These are phyloP conservation scores for Beaufortia kweichowensis DNA, from an alignment of 2,113 vertebrate species.

Conservation along the genomic window DNA sequence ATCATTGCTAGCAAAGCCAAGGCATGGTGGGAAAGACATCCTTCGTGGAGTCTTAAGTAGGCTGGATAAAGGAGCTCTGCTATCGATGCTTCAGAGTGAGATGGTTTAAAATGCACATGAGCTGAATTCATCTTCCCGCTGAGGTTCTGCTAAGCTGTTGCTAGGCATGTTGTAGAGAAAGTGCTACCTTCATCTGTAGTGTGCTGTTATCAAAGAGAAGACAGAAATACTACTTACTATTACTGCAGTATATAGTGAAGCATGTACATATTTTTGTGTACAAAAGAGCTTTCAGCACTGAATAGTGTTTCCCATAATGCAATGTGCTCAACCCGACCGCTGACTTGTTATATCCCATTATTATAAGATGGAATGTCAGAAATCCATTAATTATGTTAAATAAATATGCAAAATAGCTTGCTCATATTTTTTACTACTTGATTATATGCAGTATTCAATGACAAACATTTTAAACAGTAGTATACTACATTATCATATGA, in stretches of 20 bases:
- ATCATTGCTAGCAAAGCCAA: slow-evolving; percentile 20
- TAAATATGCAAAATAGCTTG: too few species aligned
- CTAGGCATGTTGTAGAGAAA: slow-evolving; percentile 6
- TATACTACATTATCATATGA: too few species aligned
- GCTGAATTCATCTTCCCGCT: slow-evolving; percentile 13
- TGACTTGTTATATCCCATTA: too few species aligned
- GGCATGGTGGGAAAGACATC: neutral
- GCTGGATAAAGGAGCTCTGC: neutral
- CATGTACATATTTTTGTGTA: too few species aligned
- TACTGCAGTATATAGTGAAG: too few species aligned
- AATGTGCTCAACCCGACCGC: neutral
- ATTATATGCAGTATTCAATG: too few species aligned
- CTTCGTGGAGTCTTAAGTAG: slow-evolving; percentile 8
- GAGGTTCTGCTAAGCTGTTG: neutral
- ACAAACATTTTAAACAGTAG: too few species aligned
- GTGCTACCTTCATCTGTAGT: neutral
- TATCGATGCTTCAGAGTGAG: slow-evolving; percentile 1
- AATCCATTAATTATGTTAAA: too few species aligned
- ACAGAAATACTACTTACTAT: neutral
- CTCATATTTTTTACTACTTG: too few species aligned
- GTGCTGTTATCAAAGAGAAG: neutral
- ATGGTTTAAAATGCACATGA: slow-evolving; percentile 7
- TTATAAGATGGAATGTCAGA: too few species aligned
- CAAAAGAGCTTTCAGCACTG: too few species aligned
- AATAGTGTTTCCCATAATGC: neutral